phyloP scores from a whole-genome alignment of 2,888 invertebrate species.

The Oasisia sp. region DNA sequence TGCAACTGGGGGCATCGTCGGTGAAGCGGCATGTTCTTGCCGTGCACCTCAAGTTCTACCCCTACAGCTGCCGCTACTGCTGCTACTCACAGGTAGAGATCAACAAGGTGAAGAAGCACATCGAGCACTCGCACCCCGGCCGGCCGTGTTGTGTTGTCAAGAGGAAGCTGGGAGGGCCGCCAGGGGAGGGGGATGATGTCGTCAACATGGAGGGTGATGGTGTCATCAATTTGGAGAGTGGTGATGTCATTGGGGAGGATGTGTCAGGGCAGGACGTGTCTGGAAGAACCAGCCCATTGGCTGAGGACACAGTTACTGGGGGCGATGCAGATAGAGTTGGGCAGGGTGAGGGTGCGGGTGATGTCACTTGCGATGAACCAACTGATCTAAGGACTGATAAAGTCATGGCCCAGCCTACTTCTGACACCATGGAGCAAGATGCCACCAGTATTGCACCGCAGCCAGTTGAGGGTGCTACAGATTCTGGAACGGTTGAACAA shows the following conservation, averaged over 20 bases:
- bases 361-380: not conserved
- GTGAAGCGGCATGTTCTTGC: conserved; percentile 38
- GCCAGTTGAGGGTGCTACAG: not conserved
- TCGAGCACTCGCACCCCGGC: conserved; percentile 37
- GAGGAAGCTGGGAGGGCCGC: not conserved
- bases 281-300: not conserved
- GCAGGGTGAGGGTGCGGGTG: not conserved
- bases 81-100: conserved; percentile 36
- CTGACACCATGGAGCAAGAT: not conserved
- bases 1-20: conserved; percentile 25
- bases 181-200: not conserved
- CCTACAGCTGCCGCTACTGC: conserved; percentile 41
- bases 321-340: not conserved
- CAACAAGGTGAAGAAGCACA: conserved; percentile 37
- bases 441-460: not conserved
- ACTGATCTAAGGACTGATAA: not conserved
- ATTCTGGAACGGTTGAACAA: not conserved
- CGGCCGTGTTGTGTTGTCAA: not conserved
- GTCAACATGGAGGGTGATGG: not conserved
- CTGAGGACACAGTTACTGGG: not conserved
- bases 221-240: not conserved
- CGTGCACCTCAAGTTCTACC: conserved; percentile 38
- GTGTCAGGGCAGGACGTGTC: not conserved
- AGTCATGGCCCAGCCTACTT: not conserved
- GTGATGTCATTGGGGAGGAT: not conserved